phyloP scores from a whole-genome alignment of 2,888 invertebrate genomes.

The Chrysodeixis includens region DNA sequence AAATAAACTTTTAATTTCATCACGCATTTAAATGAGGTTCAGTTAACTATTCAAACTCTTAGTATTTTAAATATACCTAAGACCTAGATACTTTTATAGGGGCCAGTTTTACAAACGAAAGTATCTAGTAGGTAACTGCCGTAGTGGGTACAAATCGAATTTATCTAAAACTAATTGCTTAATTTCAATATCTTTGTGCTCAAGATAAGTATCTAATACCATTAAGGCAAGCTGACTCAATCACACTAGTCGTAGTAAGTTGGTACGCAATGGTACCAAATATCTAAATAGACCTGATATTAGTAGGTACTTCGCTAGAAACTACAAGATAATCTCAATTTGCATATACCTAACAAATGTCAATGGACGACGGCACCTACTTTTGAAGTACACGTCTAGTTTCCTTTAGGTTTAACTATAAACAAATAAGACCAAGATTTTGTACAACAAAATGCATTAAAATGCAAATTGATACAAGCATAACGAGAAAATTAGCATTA shows the following conservation, averaged over 20 bases:
- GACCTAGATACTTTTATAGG: neutral
- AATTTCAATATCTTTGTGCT: conserved; percentile 4
- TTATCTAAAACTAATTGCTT: neutral
- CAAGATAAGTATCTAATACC: neutral
- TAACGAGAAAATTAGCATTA: conserved; percentile 86
- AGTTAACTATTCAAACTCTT: no score
- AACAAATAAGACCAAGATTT: conserved; percentile 63
- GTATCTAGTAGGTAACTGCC: neutral
- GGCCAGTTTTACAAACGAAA: neutral
- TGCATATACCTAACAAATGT: conserved; percentile 42
- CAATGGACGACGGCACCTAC: conserved; percentile 42
- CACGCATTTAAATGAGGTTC: no score
- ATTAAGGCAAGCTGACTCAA: conserved; percentile 5
- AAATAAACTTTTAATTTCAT: no score
- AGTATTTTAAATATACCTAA: neutral
- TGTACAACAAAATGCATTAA: conserved; percentile 81
- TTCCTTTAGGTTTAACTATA: conserved; percentile 53
- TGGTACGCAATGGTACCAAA: conserved; percentile 40
- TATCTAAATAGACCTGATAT: conserved; percentile 26
- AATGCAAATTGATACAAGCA: conserved; percentile 87
- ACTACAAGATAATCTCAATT: conserved; percentile 39
- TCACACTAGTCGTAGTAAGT: conserved; percentile 1
- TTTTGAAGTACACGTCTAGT: conserved; percentile 38
- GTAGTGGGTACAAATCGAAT: neutral
- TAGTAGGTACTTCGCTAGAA: conserved; percentile 10